Base-by-base conservation (phyloP, 2,888 invertebrate species). In the Synanthedon formicaeformis region DNA sequence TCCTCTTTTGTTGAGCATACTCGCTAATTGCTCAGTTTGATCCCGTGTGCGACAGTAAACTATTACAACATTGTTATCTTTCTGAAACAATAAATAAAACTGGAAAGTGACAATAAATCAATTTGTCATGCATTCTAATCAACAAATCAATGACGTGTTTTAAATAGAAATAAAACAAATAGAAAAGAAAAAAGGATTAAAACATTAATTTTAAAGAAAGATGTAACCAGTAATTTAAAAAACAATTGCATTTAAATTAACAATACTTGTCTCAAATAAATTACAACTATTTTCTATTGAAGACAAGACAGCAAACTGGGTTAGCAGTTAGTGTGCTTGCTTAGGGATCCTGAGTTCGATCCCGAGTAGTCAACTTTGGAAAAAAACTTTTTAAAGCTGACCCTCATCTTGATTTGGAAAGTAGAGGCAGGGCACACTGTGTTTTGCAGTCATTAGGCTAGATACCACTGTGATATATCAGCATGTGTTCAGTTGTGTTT, bases 41-140 rank as follows among this genome's bases (percentile, higher is more conserved):
- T 97, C 97, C 57, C 98, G 89, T 0, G 97, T 98, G 57, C 99
- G 90, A 75, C 98, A 98, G 78, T 99, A 99, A 54, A 99, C 92
- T 63, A 99, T 98, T 4, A 96, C 97, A 78, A 95, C 95, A 76
- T 77, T 87, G 67, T 81, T 87, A 58, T 87, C 86, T 74, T 80
- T 86, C 86, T 87, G 72, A 60, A 83, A 84, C 40, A 60, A 10
- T 34, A 10, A 10, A 34, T 8, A 34, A 34, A 8, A 50, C 48
- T 48, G 2, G 11, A 49, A 40, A 34, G 34, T 34, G 34, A 34
- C 8, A 34, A 34, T 1, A 34, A 34, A 34, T 34, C 27, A 2
- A 8, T 2, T 34, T 34, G 34, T 10, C 16, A 16, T 16, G 0
- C 2, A 34, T 27, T 27, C 27, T 27, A 27, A 27, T 50, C 11